phyloP scores from a whole-genome alignment of 2,888 invertebrate genomes.

The Agrotis exclamationis region DNA sequence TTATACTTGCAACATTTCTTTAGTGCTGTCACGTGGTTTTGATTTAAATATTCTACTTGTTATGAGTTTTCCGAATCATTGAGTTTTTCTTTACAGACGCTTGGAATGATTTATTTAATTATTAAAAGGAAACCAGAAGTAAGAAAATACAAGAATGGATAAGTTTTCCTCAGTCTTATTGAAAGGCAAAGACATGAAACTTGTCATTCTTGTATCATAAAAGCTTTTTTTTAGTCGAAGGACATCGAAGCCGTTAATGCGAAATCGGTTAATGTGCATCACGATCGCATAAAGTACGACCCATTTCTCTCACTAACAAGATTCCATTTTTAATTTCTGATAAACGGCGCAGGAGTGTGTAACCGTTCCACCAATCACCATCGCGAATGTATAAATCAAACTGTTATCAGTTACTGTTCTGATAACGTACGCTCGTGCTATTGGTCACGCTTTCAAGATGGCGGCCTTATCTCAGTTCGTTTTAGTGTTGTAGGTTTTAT shows the following conservation, averaged over 20 bases:
- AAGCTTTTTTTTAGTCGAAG: slow-evolving; percentile 27
- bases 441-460: slow-evolving; percentile 88
- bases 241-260: slow-evolving; percentile 29
- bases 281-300: slow-evolving; percentile 73
- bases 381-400: slow-evolving; percentile 84
- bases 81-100: background rate
- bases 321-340: slow-evolving; percentile 82
- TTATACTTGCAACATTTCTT: slow-evolving; percentile 57
- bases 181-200: background rate
- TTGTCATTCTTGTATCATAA: background rate
- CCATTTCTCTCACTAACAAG: slow-evolving; percentile 80
- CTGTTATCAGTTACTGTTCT: slow-evolving; percentile 83
- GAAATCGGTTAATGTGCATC: slow-evolving; percentile 56
- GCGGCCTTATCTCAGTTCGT: slow-evolving; percentile 82
- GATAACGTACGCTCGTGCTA: slow-evolving; percentile 81
- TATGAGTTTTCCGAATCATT: background rate
- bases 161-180: background rate
- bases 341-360: slow-evolving; percentile 69
- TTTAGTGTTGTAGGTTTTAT: slow-evolving; percentile 80
- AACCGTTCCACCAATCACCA: slow-evolving; percentile 82
- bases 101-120: background rate
- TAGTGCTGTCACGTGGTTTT: slow-evolving; percentile 47
- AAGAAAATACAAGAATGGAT: background rate
- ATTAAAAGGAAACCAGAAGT: background rate
- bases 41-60: slow-evolving; percentile 25